Evolutionary conservation across 2,113 vertebrate genomes (phyloP), one percentile per base, ranked within the genome.

Genomic region (Engraulis encrasicolus): DNA sequence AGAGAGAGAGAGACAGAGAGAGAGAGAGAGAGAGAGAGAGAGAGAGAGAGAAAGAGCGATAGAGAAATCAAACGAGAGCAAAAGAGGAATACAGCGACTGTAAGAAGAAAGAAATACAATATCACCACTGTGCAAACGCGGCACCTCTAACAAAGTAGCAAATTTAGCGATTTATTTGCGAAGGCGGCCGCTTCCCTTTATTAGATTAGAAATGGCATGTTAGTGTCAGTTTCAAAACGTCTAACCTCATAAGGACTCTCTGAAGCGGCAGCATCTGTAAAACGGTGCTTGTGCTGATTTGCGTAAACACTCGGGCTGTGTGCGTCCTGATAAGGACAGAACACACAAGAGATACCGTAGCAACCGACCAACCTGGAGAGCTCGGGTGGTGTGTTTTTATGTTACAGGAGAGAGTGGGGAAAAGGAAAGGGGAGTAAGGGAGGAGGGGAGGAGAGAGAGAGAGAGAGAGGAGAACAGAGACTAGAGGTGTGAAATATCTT

Each of bases 161-260:
- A 90, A 92, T 92, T 82, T 85, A 85, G 82, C 78, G 85, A 91
- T 93, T 92, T 91, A 79, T 93, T 90, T 82, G 82, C 90, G 91
- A 93, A 71, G 61, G 91, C 78, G 86, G 36, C 58, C 88, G 17
- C 91, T 90, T 90, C 88, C 19, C 91, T 90, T 90, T 89, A 94
- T 95, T 93, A 88, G 92, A 94, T 95, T 95, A 93, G 93, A 87
- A 61, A 95, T 92, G 94, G 90, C 87, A 88, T 89, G 94, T 95
- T 94, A 95, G 83, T 81, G 37, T 61, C 86, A 89, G 85, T 92
- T 31, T 93, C n/a, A 87, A 88, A 87, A 61, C 86, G 89, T 89
- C 87, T 84, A 89, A 94, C 92, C 90, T 92, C 87, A 87, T 89
- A 90, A 88, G 89, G 89, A 89, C 87, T 88, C 80, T 84, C 86